Percentiles rank a stretch among this genome's conserved stretches.
These are phyloP conservation scores for Drosophila sp. DNA, from an alignment of 1,140 invertebrate species.

Conservation along the genomic window DNA sequence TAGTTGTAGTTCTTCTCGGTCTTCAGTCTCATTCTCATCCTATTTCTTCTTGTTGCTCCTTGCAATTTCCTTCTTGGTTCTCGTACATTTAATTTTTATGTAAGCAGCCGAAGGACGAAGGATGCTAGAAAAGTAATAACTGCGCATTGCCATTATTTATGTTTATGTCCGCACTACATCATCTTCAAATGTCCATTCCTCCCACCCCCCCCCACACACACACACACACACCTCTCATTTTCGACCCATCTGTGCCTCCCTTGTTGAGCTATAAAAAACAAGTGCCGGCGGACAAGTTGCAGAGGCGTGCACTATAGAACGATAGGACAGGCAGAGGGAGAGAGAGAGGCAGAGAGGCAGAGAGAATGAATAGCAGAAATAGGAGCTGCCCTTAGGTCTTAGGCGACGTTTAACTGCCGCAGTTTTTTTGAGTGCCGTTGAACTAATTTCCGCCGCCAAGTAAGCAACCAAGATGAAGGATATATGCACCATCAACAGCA, in stretches of 20 bases:
- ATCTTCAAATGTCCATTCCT: constrained; percentile 73
- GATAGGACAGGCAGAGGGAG: not conserved
- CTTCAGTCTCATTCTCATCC: constrained; percentile 6
- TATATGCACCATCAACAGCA: not conserved
- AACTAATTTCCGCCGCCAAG: constrained; percentile 69
- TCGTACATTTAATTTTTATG: constrained; percentile 74
- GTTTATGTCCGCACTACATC: constrained; percentile 80
- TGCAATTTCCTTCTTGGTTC: constrained; percentile 14
- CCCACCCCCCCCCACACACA: constrained; percentile 4
- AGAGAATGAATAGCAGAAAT: constrained; percentile 3
- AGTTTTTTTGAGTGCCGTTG: constrained; percentile 65
- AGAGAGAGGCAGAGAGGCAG: constrained; percentile 14
- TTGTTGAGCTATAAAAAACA: constrained; percentile 69
- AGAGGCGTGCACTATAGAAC: not conserved
- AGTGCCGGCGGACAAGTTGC: constrained; percentile 62
- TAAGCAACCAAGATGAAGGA: constrained; percentile 23
- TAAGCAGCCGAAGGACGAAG: constrained; percentile 59
- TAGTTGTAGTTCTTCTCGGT: constrained; percentile 11
- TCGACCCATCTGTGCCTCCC: not conserved
- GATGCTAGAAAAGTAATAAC: constrained; percentile 70
- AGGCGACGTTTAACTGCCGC: constrained; percentile 68
- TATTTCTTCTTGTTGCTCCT: constrained; percentile 13
- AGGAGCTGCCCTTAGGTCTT: constrained; percentile 31
- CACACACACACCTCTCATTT: not conserved
- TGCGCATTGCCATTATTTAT: constrained; percentile 80